Evolutionary conservation across 2,888 invertebrate genomes (phyloP).

Genomic region (Troides oblongomaculatus): DNA sequence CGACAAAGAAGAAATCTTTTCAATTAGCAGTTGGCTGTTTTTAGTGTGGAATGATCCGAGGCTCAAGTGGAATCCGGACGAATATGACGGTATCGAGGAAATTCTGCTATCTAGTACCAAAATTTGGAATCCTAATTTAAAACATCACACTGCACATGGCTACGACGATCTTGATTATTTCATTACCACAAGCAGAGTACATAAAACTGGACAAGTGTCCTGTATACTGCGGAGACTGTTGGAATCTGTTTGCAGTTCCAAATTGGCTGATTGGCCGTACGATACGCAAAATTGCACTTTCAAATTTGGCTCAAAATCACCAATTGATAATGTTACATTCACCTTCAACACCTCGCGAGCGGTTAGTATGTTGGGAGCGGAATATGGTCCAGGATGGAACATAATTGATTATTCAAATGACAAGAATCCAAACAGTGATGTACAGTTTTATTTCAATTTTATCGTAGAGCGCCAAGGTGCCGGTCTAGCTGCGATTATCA

Average conservation of each 20-base stretch:
- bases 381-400: conserved; percentile 49
- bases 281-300: conserved; percentile 45
- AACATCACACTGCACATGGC: conserved; percentile 37
- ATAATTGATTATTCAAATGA: conserved; percentile 43
- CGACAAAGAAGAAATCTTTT: conserved; percentile 39
- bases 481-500: conserved; percentile 41
- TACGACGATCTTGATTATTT: conserved; percentile 21
- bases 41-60: conserved; percentile 39
- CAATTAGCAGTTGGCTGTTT: conserved; percentile 34
- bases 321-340: conserved; percentile 31
- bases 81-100: conserved; percentile 34
- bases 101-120: conserved; percentile 16
- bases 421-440: conserved; percentile 30
- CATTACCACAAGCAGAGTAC: conserved; percentile 35
- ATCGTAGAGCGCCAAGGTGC: conserved; percentile 47
- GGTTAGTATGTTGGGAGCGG: conserved; percentile 36
- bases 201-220: conserved; percentile 34
- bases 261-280: conserved; percentile 49
- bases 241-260: conserved; percentile 36
- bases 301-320: conserved; percentile 32
- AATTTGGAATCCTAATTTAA: conserved; percentile 38
- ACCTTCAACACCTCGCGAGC: conserved; percentile 32
- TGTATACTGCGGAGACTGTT: conserved; percentile 31
- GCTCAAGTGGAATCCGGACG: conserved; percentile 37
- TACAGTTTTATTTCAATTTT: conserved; percentile 44